Percentiles rank a stretch among this genome's conserved stretches.
phyloP scores from a whole-genome alignment of 1,140 invertebrate species.

The Macrobrachium rosenbergii region DNA sequence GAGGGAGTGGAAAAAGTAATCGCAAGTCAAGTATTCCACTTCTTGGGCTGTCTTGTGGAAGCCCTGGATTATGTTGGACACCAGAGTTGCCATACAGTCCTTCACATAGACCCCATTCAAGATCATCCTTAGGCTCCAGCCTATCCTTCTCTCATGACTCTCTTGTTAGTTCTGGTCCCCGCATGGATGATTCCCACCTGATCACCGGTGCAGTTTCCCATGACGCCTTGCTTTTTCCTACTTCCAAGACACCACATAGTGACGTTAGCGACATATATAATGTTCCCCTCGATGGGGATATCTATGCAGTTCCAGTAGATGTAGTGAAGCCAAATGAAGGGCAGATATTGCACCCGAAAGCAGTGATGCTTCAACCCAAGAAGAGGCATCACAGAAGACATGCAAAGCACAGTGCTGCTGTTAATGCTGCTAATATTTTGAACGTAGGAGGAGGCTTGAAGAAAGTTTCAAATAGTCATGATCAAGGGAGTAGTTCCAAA shows the following conservation, averaged over 20 bases:
- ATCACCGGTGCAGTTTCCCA: constrained; percentile 62
- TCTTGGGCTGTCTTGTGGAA: constrained; percentile 53
- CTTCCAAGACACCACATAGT: constrained; percentile 58
- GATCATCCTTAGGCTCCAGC: constrained; percentile 54
- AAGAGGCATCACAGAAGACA: constrained; percentile 58
- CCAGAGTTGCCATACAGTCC: constrained; percentile 57
- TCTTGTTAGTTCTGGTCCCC: constrained; percentile 55
- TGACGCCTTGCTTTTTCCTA: constrained; percentile 63
- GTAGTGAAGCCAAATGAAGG: constrained; percentile 59
- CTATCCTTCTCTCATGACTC: constrained; percentile 60
- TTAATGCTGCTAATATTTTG: constrained; percentile 42
- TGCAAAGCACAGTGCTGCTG: constrained; percentile 51
- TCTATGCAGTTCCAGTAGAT: constrained; percentile 64
- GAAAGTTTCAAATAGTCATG: constrained; percentile 39
- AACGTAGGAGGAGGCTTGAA: constrained; percentile 45
- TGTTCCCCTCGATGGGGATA: constrained; percentile 60
- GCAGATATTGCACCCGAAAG: constrained; percentile 56
- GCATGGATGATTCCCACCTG: constrained; percentile 61
- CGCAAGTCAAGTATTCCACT: constrained; percentile 59
- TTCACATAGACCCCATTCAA: constrained; percentile 50
- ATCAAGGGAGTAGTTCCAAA: constrained; percentile 36
- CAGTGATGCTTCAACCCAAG: constrained; percentile 57
- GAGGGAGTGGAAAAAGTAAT: constrained; percentile 47
- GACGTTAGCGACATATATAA: constrained; percentile 60
- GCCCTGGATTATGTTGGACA: constrained; percentile 56